Conservation (phyloP, 2,888 invertebrate species). For the Drosophila limbata region DNA sequence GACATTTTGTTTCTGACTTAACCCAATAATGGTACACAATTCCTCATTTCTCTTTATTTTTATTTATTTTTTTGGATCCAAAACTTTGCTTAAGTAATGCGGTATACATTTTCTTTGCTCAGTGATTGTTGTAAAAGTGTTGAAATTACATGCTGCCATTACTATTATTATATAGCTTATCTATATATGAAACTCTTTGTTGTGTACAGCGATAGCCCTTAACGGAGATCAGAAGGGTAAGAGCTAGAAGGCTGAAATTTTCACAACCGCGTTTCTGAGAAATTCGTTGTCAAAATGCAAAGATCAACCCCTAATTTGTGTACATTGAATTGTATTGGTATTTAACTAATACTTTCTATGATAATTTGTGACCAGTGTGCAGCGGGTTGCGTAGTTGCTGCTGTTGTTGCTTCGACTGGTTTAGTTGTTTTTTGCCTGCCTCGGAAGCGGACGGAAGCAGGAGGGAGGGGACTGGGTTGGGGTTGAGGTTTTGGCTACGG, state of each 20-base stretch:
- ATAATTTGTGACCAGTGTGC: constrained; percentile 36
- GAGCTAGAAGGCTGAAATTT: neutral
- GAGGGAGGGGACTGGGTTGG: neutral
- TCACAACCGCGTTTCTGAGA: neutral
- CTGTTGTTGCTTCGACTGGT: constrained; percentile 53
- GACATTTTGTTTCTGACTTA: neutral
- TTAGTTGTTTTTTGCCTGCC: constrained; percentile 25
- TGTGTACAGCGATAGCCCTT: neutral
- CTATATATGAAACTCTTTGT: too few relatives aligned
- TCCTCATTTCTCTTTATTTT: neutral
- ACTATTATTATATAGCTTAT: too few relatives aligned
- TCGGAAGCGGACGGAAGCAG: neutral
- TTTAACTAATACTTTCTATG: neutral
- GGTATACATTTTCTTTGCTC: too few relatives aligned
- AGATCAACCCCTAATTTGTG: neutral
- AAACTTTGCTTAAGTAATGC: neutral
- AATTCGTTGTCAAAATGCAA: neutral
- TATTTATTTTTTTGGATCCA: neutral
- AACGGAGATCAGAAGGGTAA: neutral
- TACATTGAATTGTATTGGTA: too few relatives aligned
- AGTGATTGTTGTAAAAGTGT: too few relatives aligned
- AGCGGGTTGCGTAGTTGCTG: constrained; percentile 45
- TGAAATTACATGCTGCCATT: too few relatives aligned
- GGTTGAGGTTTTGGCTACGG: constrained; percentile 19
- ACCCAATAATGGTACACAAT: neutral